phyloP scores from a whole-genome alignment of 2,113 vertebrate species.

The Neolamprologus devosi region DNA sequence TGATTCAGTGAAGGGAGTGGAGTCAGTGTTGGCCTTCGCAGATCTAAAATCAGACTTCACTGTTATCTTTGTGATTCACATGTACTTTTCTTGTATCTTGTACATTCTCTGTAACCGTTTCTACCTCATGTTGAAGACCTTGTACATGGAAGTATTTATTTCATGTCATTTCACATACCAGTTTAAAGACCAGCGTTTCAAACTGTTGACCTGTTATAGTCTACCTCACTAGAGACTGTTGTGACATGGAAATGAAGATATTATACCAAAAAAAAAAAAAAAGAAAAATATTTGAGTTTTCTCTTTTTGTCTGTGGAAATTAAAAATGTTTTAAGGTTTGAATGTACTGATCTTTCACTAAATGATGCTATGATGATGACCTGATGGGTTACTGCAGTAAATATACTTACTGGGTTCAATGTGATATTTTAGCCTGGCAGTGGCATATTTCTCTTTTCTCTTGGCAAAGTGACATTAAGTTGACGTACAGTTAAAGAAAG shows the following conservation, averaged over 20 bases:
- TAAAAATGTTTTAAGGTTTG: not conserved
- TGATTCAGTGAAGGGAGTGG: conserved; percentile 4
- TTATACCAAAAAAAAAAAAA: conserved; percentile 52
- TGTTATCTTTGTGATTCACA: conserved; percentile 41
- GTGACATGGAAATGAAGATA: conserved; percentile 87
- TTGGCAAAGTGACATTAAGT: not conserved
- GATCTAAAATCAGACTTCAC: conserved; percentile 52
- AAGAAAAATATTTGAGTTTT: not conserved
- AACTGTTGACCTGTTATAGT: conserved; percentile 78
- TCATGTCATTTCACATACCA: conserved; percentile 76
- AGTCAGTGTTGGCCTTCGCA: conserved; percentile 33
- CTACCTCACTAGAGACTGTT: conserved; percentile 88
- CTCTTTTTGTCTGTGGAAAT: conserved; percentile 21
- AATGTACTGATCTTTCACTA: not conserved
- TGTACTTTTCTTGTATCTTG: conserved; percentile 58
- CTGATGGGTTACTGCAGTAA: not conserved
- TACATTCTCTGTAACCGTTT: conserved; percentile 83
- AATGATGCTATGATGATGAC: not conserved
- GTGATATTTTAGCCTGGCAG: not conserved
- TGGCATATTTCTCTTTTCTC: not conserved
- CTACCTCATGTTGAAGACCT: conserved; percentile 89
- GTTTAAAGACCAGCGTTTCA: conserved; percentile 58
- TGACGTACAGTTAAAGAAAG: not conserved
- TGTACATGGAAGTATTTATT: conserved; percentile 88
- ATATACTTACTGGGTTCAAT: not conserved